These are phyloP conservation scores for Podarcis cretensis DNA, from an alignment of 2,113 vertebrate species.

Conservation along the genomic window DNA sequence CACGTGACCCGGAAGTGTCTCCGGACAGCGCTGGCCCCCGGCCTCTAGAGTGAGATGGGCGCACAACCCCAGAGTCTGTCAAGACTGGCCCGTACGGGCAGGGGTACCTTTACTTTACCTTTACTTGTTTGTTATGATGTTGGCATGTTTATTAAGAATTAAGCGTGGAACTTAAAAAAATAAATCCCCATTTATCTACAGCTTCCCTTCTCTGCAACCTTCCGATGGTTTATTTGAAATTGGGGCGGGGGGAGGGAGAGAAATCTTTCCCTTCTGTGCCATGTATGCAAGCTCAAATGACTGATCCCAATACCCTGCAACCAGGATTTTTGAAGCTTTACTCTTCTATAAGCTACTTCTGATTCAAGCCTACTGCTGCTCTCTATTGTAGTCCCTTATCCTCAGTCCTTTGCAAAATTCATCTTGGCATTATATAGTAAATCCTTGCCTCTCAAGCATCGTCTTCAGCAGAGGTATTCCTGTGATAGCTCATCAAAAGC, in stretches of 20 bases:
- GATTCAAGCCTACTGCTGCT: slow-evolving; percentile 36
- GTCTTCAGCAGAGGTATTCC: slow-evolving; percentile 45
- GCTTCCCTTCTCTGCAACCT: too few species aligned
- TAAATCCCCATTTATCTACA: not conserved
- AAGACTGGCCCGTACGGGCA: too few species aligned
- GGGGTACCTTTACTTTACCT: too few species aligned
- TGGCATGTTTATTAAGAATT: slow-evolving; percentile 26
- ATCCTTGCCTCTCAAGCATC: slow-evolving; percentile 48
- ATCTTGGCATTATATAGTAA: slow-evolving; percentile 44
- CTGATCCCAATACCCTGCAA: slow-evolving; percentile 19
- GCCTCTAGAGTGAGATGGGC: too few species aligned
- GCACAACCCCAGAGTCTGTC: too few species aligned
- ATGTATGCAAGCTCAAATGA: slow-evolving; percentile 21
- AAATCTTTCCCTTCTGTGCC: not conserved
- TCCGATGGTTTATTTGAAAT: slow-evolving; percentile 26
- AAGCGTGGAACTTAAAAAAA: slow-evolving; percentile 20
- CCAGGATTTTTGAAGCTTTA: not conserved
- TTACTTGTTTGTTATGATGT: not conserved
- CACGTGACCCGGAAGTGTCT: too few species aligned
- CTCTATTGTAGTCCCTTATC: slow-evolving; percentile 56
- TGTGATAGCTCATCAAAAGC: slow-evolving; percentile 57
- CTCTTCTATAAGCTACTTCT: slow-evolving; percentile 38
- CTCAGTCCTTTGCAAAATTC: slow-evolving; percentile 49
- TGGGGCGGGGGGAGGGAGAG: not conserved
- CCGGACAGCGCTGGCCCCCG: too few species aligned